Conservation (phyloP, 2,797 vertebrate genomes). For the Gymnoscopelus braueri region DNA sequence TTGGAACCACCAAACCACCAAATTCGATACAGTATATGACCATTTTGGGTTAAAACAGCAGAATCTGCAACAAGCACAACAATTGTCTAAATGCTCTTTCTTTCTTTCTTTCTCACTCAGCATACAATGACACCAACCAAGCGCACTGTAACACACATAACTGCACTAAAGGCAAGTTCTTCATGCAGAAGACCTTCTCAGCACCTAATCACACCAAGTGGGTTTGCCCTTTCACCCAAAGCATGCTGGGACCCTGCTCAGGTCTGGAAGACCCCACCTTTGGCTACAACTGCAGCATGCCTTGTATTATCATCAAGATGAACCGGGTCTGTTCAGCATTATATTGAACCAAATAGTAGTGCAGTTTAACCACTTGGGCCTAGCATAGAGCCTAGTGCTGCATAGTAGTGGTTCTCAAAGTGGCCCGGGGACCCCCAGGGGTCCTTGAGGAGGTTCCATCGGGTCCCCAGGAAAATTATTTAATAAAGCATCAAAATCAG, state of each 20-base stretch:
- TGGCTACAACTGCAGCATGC: slow-evolving; percentile 85
- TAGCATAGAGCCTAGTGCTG: too few relatives aligned
- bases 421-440: too few relatives aligned
- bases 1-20: too few relatives aligned
- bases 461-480: too few relatives aligned
- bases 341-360: too few relatives aligned
- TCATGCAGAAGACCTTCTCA: slow-evolving; percentile 76
- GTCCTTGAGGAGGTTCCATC: too few relatives aligned
- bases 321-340: slow-evolving; percentile 83
- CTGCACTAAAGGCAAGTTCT: slow-evolving; percentile 82
- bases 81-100: background rate
- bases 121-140: slow-evolving; percentile 84
- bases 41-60: too few relatives aligned
- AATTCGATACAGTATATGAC: too few relatives aligned
- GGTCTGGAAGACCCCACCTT: slow-evolving; percentile 83
- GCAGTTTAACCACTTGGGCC: too few relatives aligned
- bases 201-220: slow-evolving; percentile 85
- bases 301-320: slow-evolving; percentile 92
- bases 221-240: slow-evolving; percentile 85
- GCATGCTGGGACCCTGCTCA: slow-evolving; percentile 87
- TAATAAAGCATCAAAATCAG: too few relatives aligned
- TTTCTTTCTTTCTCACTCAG: slow-evolving; percentile 59
- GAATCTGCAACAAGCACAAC: too few relatives aligned
- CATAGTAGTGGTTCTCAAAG: background rate
- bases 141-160: slow-evolving; percentile 62